Evolutionary conservation across 1,140 invertebrate species (phyloP), one percentile per base, ranked within the genome.

Genomic region (Metopolophium dirhodum): DNA sequence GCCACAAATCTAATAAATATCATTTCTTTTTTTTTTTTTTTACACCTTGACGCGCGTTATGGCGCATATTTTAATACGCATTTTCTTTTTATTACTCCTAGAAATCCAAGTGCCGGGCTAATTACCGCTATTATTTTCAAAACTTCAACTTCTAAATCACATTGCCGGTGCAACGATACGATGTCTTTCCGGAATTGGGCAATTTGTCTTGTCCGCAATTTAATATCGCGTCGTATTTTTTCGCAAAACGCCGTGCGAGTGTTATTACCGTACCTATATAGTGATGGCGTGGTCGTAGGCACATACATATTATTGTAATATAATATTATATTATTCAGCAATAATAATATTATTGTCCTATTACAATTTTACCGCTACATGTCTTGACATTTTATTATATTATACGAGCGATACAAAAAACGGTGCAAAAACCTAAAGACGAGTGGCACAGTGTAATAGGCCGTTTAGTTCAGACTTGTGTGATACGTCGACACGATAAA

Each of bases 81-180:
- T 88, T 88, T 86, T 86, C 83, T 45, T 86, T 86, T 88, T 88
- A 88, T 88, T 35, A 35, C 47, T 88, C 86, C 47, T 35, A 88
- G 86, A 88, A 88, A 49, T 88, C 86, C 86, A 23, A 45, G 83
- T 26, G 8, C 23, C 23, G n/a, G 47, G 23, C 47, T 88, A 88
- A 88, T 88, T 88, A 88, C n/a, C 47, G 18, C 26, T 49, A 86
- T 86, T 86, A 77, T 77, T 86, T 86, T 85, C 37, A 86, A 86
- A 86, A 86, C 83, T 86, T 86, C 37, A 86, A 86, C 83, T 86
- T 86, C 37, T 86, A 86, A 86, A 86, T 86, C 83, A 86, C 37
- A 86, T 41, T 86, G 22, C 37, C 83, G 9, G 37, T 18, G n/a
- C 61, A 86, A 86, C 49, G 2, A 41, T 51, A 18, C 37, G 37